Base-by-base conservation (phyloP, 2,797 vertebrate genomes). In the Botia kubotai region DNA sequence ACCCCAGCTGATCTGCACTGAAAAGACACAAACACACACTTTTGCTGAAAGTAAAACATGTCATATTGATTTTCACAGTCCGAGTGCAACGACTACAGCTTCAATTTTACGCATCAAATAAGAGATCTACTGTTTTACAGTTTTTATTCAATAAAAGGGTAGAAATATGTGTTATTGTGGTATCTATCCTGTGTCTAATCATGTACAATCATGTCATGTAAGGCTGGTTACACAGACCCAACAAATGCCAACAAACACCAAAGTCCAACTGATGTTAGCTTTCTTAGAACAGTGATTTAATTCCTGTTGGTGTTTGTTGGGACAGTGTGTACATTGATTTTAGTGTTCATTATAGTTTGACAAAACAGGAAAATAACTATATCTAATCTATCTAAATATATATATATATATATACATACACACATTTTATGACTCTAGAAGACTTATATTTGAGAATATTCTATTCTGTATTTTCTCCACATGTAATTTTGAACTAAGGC, bases 111-210 rank as follows among this genome's bases (percentile, higher is more conserved):
- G 82, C 26, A n/a, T 53, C 46, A 36, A 84, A 78, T 68, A 62
- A 58, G 55, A 4, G 19, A 80, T 12, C 2, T 58, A 17, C 87
- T 90, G 84, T 69, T 77, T 46, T 79, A 90, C 80, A 68, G 75
- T 58, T 87, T 91, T 85, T 66, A 57, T 88, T 83, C 86, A 94
- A 93, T 93, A 93, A 94, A 93, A 82, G 6, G 0, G 36, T 75
- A 6, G 46, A 21, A 77, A 65, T 57, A 62, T 58, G 0, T 16
- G 2, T 14, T 26, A 50, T 48, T 48, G 74, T 46, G 46, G 2
- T 50, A 16, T 16, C 3, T 3, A 8, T 87, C 58, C 16, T 85
- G 17, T 69, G 16, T 62, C 4, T 53, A 1, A 0, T 53, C 43
- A 13, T 12, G 12, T 60, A 60, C 21, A 60, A 6, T 43, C 39